Conservation (phyloP, 1,140 invertebrate genomes). For the Atopsyche davidsoni region DNA sequence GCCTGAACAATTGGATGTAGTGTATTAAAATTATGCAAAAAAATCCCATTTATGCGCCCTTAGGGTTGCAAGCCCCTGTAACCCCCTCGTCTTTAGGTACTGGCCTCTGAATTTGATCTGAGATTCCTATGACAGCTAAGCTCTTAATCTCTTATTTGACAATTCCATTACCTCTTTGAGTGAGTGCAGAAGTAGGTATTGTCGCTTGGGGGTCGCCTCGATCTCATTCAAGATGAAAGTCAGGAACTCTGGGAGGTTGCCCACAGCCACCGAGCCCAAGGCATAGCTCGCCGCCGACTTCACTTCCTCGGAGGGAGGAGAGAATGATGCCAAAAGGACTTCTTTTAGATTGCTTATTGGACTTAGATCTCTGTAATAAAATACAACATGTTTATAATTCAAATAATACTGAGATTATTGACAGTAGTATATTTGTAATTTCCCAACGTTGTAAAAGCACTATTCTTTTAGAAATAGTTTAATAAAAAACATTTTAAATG, state of each 20-base stretch:
- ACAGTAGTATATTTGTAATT: no score
- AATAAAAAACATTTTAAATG: background rate
- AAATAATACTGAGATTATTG: no score
- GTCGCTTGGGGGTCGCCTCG: conserved; percentile 84
- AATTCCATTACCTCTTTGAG: conserved; percentile 89
- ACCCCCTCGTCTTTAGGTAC: no score
- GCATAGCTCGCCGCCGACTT: conserved; percentile 97
- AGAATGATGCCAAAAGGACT: conserved; percentile 71
- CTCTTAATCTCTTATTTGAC: no score
- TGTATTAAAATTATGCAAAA: no score
- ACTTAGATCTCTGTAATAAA: conserved; percentile 77
- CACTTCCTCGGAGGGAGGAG: conserved; percentile 74
- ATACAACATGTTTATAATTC: no score
- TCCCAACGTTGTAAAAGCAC: no score
- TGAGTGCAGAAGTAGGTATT: conserved; percentile 94
- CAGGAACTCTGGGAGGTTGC: conserved; percentile 88
- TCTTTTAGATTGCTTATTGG: conserved; percentile 65
- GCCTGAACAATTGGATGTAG: no score
- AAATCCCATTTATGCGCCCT: no score
- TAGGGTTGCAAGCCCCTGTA: no score
- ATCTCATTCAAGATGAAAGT: conserved; percentile 94
- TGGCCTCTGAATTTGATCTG: no score
- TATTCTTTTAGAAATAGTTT: background rate
- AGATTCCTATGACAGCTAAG: no score
- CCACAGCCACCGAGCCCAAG: conserved; percentile 89